Conservation (phyloP, 1,140 invertebrate species). For the Polyergus mexicanus region DNA sequence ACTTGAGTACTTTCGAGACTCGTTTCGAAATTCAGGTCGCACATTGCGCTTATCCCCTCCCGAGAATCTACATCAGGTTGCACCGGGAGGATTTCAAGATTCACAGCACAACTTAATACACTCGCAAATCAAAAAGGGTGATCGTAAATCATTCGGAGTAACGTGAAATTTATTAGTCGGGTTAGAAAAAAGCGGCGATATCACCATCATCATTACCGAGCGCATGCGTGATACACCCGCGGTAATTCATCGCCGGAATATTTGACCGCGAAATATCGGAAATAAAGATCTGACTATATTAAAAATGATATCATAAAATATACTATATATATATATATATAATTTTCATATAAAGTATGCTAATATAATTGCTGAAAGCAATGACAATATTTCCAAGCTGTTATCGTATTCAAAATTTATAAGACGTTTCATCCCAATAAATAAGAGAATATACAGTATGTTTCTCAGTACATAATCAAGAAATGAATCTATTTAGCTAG, state of each 20-base stretch:
- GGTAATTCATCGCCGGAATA: not conserved
- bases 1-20: not conserved
- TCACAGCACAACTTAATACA: conserved; percentile 62
- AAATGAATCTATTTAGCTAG: not conserved
- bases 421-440: not conserved
- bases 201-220: not conserved
- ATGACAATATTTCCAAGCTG: too few species aligned
- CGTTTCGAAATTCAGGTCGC: not conserved
- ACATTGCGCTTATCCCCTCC: conserved; percentile 1
- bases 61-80: not conserved
- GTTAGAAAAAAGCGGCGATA: not conserved
- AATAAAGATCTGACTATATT: not conserved
- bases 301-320: not conserved
- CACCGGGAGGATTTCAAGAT: conserved; percentile 55
- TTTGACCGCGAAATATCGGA: conserved; percentile 32
- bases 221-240: not conserved
- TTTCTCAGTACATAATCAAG: not conserved
- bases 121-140: conserved; percentile 34
- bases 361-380: not conserved
- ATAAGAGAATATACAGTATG: not conserved
- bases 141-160: conserved; percentile 53
- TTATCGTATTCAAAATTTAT: conserved; percentile 28
- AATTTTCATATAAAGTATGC: not conserved
- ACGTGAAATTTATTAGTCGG: conserved; percentile 64
- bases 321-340: too few species aligned